phyloP scores from a whole-genome alignment of 2,888 invertebrate genomes.

The Agriotes lineatus region DNA sequence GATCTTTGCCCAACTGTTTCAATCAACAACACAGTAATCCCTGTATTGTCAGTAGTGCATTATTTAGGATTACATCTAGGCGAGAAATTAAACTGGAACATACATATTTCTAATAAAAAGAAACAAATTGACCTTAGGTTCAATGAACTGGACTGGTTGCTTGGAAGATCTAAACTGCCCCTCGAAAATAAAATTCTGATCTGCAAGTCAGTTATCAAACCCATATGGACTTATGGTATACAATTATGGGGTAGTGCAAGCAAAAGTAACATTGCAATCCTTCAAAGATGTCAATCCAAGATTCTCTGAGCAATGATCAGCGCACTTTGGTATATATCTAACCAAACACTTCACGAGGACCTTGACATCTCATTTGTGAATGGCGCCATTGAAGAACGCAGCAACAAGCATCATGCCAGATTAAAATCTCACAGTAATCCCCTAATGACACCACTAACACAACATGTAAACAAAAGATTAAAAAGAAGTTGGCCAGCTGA shows the following conservation, averaged over 20 bases:
- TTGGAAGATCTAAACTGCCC: constrained; percentile 5
- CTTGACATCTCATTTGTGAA: constrained; percentile 10
- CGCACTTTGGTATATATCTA: constrained; percentile 5
- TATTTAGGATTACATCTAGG: constrained; percentile 3
- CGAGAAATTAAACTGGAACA: background rate
- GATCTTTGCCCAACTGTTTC: background rate
- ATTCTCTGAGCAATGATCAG: background rate
- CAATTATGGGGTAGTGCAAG: constrained; percentile 7
- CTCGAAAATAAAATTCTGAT: constrained; percentile 8
- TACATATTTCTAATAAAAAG: background rate
- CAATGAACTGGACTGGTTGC: constrained; percentile 4
- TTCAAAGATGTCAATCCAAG: background rate
- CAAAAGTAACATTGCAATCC: background rate
- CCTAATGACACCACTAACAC: background rate
- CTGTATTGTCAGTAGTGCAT: constrained; percentile 3
- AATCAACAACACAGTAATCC: background rate
- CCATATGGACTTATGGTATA: background rate
- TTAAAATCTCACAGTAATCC: constrained; percentile 2
- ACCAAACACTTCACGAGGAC: constrained; percentile 4
- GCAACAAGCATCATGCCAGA: constrained; percentile 8
- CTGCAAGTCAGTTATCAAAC: background rate
- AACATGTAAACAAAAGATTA: background rate
- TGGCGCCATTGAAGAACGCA: constrained; percentile 3
- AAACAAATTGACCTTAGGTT: constrained; percentile 2
- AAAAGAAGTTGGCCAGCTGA: constrained; percentile 1